Evolutionary conservation across 2,113 vertebrate species (phyloP).

Genomic region (Theristicus caerulescens): DNA sequence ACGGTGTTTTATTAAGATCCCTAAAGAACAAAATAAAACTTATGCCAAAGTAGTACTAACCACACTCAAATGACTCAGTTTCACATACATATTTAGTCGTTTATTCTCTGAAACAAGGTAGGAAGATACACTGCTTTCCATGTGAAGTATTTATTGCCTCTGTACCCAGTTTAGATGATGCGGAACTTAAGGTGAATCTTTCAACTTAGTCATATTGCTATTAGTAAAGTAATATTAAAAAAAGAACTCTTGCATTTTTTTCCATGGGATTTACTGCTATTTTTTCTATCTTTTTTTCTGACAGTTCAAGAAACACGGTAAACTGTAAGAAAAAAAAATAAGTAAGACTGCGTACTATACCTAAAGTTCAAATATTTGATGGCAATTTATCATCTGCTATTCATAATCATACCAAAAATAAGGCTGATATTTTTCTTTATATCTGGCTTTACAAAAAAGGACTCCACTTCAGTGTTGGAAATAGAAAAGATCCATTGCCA

Average conservation of each 20-base stretch:
- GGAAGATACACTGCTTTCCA: background rate
- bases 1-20: background rate
- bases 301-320: background rate
- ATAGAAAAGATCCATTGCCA: background rate
- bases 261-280: background rate
- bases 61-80: background rate
- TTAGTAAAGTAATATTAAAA: background rate
- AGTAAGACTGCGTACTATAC: fast-evolving
- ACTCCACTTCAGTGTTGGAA: background rate
- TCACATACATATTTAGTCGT: background rate
- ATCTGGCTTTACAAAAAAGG: background rate
- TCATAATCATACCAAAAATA: background rate
- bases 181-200: background rate
- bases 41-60: background rate
- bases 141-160: background rate
- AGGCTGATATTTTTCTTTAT: background rate
- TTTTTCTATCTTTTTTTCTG: background rate
- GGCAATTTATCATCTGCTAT: background rate
- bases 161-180: background rate
- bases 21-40: background rate
- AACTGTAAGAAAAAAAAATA: background rate
- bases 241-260: background rate
- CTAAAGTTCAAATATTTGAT: background rate
- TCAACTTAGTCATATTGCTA: background rate
- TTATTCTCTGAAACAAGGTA: background rate